Evolutionary conservation across 2,888 invertebrate species (phyloP), one percentile per base, ranked within the genome.

Genomic region (Noctua fimbriata): DNA sequence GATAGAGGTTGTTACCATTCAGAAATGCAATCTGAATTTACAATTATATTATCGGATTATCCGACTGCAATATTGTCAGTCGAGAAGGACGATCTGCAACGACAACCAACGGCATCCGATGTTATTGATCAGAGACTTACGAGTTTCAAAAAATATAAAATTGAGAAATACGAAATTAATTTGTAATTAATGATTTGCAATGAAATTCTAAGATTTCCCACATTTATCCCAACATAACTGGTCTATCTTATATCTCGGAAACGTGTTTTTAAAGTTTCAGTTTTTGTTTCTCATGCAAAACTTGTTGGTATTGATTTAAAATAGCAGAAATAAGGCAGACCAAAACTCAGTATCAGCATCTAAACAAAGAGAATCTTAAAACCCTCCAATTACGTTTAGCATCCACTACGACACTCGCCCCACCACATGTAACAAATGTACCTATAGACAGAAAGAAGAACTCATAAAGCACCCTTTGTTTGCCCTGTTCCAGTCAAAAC

Each of bases 301-400:
- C 12, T n/a, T n/a, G 58, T 58, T 58, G 12, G n/a, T n/a, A n/a
- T n/a, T 55, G 12, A 55, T 21, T 21, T 2, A 58, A 58, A 58
- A n/a, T 5, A 58, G n/a, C n/a, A 12, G 12, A 58, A 58, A n/a
- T 12, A n/a, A n/a, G 12, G 12, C 58, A 58, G 58, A 5, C 58
- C 12, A 58, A 58, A 58, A n/a, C 5, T n/a, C 58, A 58, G n/a
- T 58, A n/a, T n/a, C n/a, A n/a, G 60, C 18, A 63, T 32, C 18
- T 67, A 52, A 41, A 81, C n/a, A 81, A 81, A 60, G 28, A 21
- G 12, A 44, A 63, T 60, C 52, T 52, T 41, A 52, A 14, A 79
- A 69, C 32, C 32, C 41, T n/a, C 21, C 44, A n/a, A 63, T 58
- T 81, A 14, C 6, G 21, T 49, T 41, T 36, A 36, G n/a, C 28